phyloP scores from a whole-genome alignment of 2,888 invertebrate species.

The Esperia sulphurella region DNA sequence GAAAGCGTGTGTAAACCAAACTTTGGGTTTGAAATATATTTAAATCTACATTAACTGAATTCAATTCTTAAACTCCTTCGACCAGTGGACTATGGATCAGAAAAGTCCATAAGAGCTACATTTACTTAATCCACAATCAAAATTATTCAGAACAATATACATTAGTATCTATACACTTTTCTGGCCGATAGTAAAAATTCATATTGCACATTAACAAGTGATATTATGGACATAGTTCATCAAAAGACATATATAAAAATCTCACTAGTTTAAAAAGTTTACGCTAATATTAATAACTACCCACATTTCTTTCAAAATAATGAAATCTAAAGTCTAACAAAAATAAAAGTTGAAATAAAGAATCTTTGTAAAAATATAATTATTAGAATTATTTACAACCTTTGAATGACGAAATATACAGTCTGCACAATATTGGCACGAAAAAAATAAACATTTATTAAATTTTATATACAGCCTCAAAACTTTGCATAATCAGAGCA shows the following conservation, averaged over 20 bases:
- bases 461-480: conserved; percentile 5
- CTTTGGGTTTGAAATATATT: too few relatives aligned
- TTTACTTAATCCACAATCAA: background rate
- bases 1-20: too few relatives aligned
- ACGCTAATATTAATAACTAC: conserved; percentile 9
- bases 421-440: conserved; percentile 38
- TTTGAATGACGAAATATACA: conserved; percentile 14
- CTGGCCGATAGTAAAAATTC: background rate
- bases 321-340: background rate
- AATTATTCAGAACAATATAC: too few relatives aligned
- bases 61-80: too few relatives aligned
- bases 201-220: conserved; percentile 14
- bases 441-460: conserved; percentile 21
- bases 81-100: background rate
- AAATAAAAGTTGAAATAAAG: background rate
- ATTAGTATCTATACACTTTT: background rate
- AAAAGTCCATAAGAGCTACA: background rate
- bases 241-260: conserved; percentile 19
- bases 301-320: conserved; percentile 2
- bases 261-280: conserved; percentile 18
- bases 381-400: conserved; percentile 19
- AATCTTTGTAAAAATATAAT: conserved; percentile 8
- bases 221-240: conserved; percentile 4
- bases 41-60: too few relatives aligned
- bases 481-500: background rate